Conservation (phyloP, 2,113 vertebrate species). For the Entelurus aequoreus region DNA sequence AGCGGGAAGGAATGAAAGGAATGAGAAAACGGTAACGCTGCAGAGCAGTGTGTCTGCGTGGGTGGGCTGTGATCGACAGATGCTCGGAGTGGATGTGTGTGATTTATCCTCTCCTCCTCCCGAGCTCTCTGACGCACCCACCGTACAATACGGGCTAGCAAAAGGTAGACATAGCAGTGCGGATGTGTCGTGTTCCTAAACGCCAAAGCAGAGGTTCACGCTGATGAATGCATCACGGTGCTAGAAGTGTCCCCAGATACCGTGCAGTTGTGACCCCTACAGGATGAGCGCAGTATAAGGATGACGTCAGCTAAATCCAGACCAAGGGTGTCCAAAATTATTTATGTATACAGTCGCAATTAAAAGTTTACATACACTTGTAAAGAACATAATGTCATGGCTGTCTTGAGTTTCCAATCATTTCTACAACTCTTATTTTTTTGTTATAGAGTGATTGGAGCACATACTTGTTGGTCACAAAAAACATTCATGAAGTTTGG, state of each 20-base stretch:
- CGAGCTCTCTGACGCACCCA: conserved; percentile 7
- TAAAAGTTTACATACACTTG: too few species aligned
- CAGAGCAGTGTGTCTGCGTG: conserved; percentile 25
- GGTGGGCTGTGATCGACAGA: conserved; percentile 48
- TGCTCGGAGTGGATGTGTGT: conserved; percentile 26
- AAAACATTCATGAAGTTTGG: too few species aligned
- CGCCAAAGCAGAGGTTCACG: neutral
- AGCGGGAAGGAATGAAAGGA: conserved; percentile 47
- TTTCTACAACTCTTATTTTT: too few species aligned
- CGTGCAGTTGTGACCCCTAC: too few species aligned
- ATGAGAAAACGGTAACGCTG: conserved; percentile 42
- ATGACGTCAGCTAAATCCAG: neutral
- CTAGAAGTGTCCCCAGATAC: neutral
- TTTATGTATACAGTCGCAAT: too few species aligned
- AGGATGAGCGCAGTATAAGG: neutral
- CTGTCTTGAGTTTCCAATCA: too few species aligned
- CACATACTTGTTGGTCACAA: too few species aligned
- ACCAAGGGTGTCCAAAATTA: too few species aligned
- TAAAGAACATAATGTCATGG: too few species aligned
- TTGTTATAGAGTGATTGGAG: too few species aligned
- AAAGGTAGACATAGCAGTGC: neutral
- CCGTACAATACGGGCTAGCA: too few species aligned
- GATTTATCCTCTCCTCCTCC: neutral
- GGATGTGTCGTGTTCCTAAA: neutral
- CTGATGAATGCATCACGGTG: neutral